Base-by-base conservation (phyloP, 2,113 vertebrate genomes). In the Prionailurus bengalensis region DNA sequence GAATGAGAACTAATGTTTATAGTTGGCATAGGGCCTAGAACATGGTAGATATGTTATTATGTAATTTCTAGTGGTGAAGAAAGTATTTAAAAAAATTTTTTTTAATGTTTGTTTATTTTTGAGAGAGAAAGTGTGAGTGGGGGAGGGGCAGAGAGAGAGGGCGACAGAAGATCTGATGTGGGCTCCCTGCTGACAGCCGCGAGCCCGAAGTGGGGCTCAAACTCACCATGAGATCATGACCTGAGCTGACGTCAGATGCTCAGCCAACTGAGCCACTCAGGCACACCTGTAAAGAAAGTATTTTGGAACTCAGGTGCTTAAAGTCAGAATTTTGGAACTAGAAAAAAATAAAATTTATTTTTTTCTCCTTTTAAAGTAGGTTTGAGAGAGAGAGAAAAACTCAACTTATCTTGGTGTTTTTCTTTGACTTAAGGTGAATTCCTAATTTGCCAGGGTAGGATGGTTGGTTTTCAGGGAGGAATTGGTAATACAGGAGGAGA, bases 311-410 rank as follows among this genome's bases (percentile, higher is more conserved):
- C 19, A 55, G 6, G 14, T 93, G 63, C 9, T 76, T 70, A 70
- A 66, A 68, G n/a, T 95, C 31, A 87, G 51, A 90, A 95, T 86
- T 93, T 96, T 94, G 48, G 39, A 95, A n/a, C n/a, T 87, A 66
- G 42, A 79, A 81, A 90, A 58, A 58, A 61, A 58, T 19, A 45
- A 45, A 8, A 45, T 45, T 45, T 45, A 6, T 61, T 19, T 58
- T 58, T 58, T 81, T 66, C 33, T 16, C 36, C 63, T 4, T 86
- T 39, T 9, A 55, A 14, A 78, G 19, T 55, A 70, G 15, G 5
- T 86, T 51, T 82, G 65, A 73, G 36, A 71, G 70, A 85, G n/a
- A 85, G n/a, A 82, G 51, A 58, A 71, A 91, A 71, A 53, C 39
- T 85, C 36, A 86, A 45, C 48, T 89, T 85, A 70, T 76, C 11